Evolutionary conservation across 2,113 vertebrate species (phyloP).

Genomic region (Phrynosoma blainvillii): DNA sequence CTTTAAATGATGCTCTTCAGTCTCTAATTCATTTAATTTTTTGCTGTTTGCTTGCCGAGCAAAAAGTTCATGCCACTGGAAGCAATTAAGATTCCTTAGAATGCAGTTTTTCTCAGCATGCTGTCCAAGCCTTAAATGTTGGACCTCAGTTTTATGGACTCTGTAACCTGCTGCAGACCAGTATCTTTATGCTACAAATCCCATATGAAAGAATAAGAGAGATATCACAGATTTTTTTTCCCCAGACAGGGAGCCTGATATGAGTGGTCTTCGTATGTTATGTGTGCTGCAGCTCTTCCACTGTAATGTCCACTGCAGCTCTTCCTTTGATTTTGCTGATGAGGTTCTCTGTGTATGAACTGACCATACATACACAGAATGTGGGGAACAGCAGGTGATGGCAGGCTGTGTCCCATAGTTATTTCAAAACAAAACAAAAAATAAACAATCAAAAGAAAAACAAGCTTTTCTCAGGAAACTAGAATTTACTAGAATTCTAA

Average conservation of each 20-base stretch:
- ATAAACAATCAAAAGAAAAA: not conserved
- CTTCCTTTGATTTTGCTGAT: too few species aligned
- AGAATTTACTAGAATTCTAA: not conserved
- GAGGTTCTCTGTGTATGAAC: too few species aligned
- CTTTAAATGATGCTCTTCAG: not conserved
- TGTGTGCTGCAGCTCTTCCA: not conserved
- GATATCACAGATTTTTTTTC: not conserved
- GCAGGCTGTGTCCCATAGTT: not conserved
- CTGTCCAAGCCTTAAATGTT: not conserved
- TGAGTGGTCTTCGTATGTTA: not conserved
- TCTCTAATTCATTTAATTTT: conserved; percentile 9
- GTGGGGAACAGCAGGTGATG: not conserved
- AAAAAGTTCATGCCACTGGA: not conserved
- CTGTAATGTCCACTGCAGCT: not conserved
- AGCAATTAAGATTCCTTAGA: not conserved
- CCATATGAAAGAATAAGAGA: not conserved
- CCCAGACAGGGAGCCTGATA: not conserved
- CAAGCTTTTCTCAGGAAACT: not conserved
- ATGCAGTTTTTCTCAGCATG: not conserved
- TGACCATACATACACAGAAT: not conserved
- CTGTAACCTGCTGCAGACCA: not conserved
- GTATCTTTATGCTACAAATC: not conserved
- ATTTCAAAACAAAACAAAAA: not conserved
- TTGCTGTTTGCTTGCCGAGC: not conserved
- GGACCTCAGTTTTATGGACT: not conserved